These are phyloP conservation scores for Brachionichthys hirsutus DNA, from an alignment of 2,113 vertebrate genomes.

Conservation along the genomic window DNA sequence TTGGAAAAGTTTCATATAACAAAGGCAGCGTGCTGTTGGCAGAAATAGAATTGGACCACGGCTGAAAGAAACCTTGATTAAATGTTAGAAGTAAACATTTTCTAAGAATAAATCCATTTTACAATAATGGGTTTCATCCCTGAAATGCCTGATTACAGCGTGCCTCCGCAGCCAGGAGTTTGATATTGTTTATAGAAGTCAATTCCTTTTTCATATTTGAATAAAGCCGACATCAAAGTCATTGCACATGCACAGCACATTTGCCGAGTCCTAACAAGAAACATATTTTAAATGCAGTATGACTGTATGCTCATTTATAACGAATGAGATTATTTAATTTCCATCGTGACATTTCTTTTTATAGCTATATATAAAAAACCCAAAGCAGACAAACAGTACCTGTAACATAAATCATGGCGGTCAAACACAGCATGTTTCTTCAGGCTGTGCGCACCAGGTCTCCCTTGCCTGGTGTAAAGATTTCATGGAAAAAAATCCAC, in stretches of 20 bases:
- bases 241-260: conserved; percentile 52
- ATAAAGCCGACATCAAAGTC: conserved; percentile 60
- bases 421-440: conserved; percentile 26
- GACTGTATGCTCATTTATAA: conserved; percentile 31
- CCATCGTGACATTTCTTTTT: conserved; percentile 34
- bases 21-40: conserved; percentile 40
- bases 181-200: conserved; percentile 65
- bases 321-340: conserved; percentile 46
- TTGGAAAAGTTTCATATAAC: conserved; percentile 31
- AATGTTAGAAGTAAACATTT: conserved; percentile 62
- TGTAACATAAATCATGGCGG: conserved; percentile 22
- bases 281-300: conserved; percentile 44
- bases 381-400: conserved; percentile 46
- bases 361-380: conserved; percentile 21
- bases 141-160: conserved; percentile 61
- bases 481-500: conserved; percentile 45
- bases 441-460: conserved; percentile 26
- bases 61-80: conserved; percentile 58
- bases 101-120: conserved; percentile 71
- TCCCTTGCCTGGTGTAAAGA: conserved; percentile 20
- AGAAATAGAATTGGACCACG: conserved; percentile 37
- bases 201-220: conserved; percentile 48
- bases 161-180: conserved; percentile 53
- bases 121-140: conserved; percentile 63
- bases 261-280: conserved; percentile 54